Evolutionary conservation across 2,113 vertebrate species (phyloP).

Genomic region (Platichthys stellatus): DNA sequence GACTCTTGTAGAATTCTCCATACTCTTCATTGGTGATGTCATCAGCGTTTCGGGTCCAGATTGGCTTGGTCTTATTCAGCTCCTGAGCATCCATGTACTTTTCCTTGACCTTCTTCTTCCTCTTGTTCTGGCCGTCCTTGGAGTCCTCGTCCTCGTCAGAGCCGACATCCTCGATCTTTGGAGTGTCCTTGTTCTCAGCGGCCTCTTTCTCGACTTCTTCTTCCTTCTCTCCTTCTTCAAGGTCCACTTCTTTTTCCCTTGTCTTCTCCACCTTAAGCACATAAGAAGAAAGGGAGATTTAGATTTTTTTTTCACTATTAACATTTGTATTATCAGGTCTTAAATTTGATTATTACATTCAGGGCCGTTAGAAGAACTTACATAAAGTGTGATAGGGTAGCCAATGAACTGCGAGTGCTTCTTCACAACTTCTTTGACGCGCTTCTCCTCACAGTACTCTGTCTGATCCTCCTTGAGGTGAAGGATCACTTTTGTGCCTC

Average conservation of each 20-base stretch:
- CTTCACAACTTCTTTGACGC: slow-evolving; percentile 86
- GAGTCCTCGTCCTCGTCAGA: slow-evolving; percentile 83
- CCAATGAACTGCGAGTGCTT: slow-evolving; percentile 89
- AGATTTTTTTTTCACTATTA: background rate
- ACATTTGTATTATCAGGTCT: background rate
- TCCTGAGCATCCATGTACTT: slow-evolving; percentile 86
- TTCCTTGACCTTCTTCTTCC: slow-evolving; percentile 87
- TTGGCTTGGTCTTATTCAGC: slow-evolving; percentile 87
- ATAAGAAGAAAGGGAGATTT: background rate
- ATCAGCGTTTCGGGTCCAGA: slow-evolving; percentile 97
- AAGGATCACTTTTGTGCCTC: slow-evolving; percentile 85
- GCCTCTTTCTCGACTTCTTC: slow-evolving; percentile 77
- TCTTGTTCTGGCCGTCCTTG: slow-evolving; percentile 83
- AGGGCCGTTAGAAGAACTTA: slow-evolving; percentile 65
- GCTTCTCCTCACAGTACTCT: slow-evolving; percentile 86
- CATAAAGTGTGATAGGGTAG: slow-evolving; percentile 86
- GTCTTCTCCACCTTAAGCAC: slow-evolving; percentile 89
- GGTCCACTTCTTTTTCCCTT: slow-evolving; percentile 89
- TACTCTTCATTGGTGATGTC: slow-evolving; percentile 97
- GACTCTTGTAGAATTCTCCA: slow-evolving; percentile 96
- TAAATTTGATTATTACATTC: background rate
- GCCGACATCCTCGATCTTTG: slow-evolving; percentile 85
- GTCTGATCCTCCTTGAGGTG: slow-evolving; percentile 86
- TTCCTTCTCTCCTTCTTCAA: slow-evolving; percentile 84
- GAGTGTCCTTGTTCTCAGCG: slow-evolving; percentile 79